These are phyloP conservation scores for Chelon auratus DNA, from an alignment of 2,797 vertebrate species.

Conservation along the genomic window DNA sequence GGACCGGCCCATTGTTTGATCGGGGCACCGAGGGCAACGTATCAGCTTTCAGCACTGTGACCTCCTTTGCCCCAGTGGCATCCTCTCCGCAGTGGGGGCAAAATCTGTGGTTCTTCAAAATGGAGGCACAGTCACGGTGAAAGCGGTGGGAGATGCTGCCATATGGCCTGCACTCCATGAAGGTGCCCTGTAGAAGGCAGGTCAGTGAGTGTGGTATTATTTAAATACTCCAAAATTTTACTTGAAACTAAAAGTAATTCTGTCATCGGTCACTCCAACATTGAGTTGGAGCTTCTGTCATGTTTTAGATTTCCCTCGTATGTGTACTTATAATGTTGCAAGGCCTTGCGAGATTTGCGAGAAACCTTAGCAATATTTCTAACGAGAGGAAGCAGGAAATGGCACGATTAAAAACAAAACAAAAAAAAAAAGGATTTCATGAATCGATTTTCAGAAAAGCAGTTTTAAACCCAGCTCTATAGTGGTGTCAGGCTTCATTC, in stretches of 20 bases:
- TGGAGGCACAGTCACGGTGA: constrained; percentile 92
- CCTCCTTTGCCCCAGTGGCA: constrained; percentile 89
- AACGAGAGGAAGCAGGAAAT: too few relatives aligned
- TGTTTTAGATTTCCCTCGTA: too few relatives aligned
- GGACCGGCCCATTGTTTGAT: constrained; percentile 33
- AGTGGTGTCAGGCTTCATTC: not conserved
- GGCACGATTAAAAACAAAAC: too few relatives aligned
- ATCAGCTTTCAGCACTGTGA: constrained; percentile 88
- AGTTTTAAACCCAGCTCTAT: not conserved
- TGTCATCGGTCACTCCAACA: too few relatives aligned
- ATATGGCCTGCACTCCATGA: constrained; percentile 96
- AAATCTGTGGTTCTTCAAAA: constrained; percentile 89
- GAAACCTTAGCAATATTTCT: too few relatives aligned
- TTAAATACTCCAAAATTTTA: not conserved
- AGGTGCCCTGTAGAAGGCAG: constrained; percentile 87
- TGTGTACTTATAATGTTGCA: too few relatives aligned
- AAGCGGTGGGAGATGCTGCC: constrained; percentile 96
- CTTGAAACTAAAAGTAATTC: too few relatives aligned
- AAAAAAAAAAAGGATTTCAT: too few relatives aligned
- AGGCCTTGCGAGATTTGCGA: too few relatives aligned
- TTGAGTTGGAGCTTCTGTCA: too few relatives aligned
- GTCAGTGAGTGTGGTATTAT: too few relatives aligned
- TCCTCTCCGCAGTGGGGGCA: constrained; percentile 98
- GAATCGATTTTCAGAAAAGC: too few relatives aligned
- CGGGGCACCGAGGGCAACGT: constrained; percentile 61